These are phyloP conservation scores for Rhorus exstirpatorius DNA, from an alignment of 2,888 invertebrate species.

Conservation along the genomic window DNA sequence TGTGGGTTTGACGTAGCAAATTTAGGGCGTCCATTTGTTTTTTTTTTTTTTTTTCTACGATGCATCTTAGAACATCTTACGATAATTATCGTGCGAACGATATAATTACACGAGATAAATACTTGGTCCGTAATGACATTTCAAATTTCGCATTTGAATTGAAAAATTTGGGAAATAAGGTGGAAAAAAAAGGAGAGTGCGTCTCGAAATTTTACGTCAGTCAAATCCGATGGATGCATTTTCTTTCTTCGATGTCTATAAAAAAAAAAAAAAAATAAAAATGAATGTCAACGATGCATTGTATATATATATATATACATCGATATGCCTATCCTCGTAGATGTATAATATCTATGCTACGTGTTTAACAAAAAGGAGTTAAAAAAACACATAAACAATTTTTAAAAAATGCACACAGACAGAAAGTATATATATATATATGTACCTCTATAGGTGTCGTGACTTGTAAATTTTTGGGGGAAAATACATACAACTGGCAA, in stretches of 20 bases:
- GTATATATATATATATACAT: slow-evolving; percentile 61
- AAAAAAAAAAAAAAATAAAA: not conserved
- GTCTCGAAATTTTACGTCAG: not conserved
- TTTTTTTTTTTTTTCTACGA: slow-evolving; percentile 2
- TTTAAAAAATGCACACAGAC: slow-evolving; percentile 48
- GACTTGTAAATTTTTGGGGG: slow-evolving; percentile 73
- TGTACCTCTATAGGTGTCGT: slow-evolving; percentile 66
- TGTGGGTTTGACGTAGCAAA: not conserved
- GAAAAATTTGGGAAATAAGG: too few species aligned
- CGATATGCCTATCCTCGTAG: slow-evolving; percentile 65
- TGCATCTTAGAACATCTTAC: not conserved
- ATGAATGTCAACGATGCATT: slow-evolving; percentile 60
- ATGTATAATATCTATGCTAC: slow-evolving; percentile 67
- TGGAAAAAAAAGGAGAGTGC: too few species aligned
- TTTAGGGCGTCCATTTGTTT: not conserved
- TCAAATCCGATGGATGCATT: not conserved
- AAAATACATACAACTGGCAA: slow-evolving; percentile 60
- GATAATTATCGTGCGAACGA: not conserved
- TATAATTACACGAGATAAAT: not conserved
- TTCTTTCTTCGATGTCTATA: slow-evolving; percentile 9
- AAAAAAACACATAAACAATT: slow-evolving; percentile 45
- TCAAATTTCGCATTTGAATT: too few species aligned
- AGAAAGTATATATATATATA: slow-evolving; percentile 36
- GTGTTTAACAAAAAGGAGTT: slow-evolving; percentile 58
- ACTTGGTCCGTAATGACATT: not conserved